These are phyloP conservation scores for Isichthys henryi DNA, from an alignment of 2,113 vertebrate species.

Conservation along the genomic window DNA sequence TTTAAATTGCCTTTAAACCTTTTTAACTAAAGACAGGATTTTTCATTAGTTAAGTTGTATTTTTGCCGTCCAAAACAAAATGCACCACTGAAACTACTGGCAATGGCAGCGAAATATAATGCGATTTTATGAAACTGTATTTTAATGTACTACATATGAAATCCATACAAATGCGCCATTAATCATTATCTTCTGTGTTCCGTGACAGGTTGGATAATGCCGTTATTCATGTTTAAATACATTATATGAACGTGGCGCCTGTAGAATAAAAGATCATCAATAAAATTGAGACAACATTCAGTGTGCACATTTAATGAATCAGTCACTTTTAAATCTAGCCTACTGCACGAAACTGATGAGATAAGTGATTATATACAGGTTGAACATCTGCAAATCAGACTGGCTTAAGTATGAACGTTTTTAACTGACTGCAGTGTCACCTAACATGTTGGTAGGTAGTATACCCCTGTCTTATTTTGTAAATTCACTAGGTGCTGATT, in stretches of 20 bases:
- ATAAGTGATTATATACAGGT: neutral
- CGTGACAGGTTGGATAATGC: neutral
- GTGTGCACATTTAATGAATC: neutral
- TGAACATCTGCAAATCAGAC: neutral
- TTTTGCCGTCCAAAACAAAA: neutral
- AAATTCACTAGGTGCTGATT: neutral
- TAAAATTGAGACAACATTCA: neutral
- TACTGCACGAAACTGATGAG: neutral
- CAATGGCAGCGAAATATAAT: neutral
- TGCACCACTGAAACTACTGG: neutral
- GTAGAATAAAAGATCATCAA: neutral
- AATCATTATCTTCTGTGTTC: neutral
- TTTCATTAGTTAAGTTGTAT: neutral
- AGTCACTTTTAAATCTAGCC: neutral
- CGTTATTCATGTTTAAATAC: neutral
- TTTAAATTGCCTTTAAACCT: neutral
- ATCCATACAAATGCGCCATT: neutral
- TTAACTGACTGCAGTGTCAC: neutral
- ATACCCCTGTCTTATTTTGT: neutral
- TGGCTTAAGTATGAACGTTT: neutral
- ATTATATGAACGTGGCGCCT: neutral
- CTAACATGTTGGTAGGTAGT: neutral
- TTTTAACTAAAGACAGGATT: neutral
- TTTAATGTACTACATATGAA: neutral
- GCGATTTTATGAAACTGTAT: neutral